Evolutionary conservation across 2,797 vertebrate genomes (phyloP), one percentile per base, ranked within the genome.

Genomic region (Acanthurus tractus): DNA sequence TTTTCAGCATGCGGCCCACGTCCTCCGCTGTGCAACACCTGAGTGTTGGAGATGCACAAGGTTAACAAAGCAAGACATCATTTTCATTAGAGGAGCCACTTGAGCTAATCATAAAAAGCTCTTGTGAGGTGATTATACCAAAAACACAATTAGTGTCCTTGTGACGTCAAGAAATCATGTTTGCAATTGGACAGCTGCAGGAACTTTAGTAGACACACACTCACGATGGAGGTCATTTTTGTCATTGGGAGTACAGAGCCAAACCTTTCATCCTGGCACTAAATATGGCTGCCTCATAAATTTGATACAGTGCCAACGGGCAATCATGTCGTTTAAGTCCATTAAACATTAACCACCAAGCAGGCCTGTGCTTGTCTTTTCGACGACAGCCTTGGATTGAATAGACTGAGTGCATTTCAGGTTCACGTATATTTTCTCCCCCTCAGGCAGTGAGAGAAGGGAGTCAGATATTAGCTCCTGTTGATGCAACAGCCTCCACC

Each of bases 41-140:
- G 76, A 86, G 88, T 81, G 86, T 81, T 80, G 61, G 77, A 86
- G 83, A 68, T 70, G 68, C 84, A 73, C 86, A 84, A 90, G 88
- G 91, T 91, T 91, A 93, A 93, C 90, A 93, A 91, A 93, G 91
- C 88, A 82, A 89, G 87, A 86, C 89, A 90, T 90, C 61, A 84
- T 90, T 92, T 91, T 89, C 89, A 92, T 94, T 88, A 88, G 88
- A 79, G 77, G 55, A 82, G 69, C 85, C 88, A 85, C 91, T 89
- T 67, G 84, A 92, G 91, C 87, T 90, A 86, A 91, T 92, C 88
- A 86, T 63, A 20, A 80, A 74, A 82, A 74, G 89, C 89, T 82
- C 88, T 86, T 46, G 63, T 86, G 66, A 76, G 82, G 85, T 89
- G 85, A 93, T 94, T 94, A 89, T 89, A 88, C 90, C 86, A 83